A percentile compares a stretch with the other conserved stretches of the same genome.
These are phyloP conservation scores for Leptinotarsa juncta DNA, from an alignment of 2,888 invertebrate genomes.

Conservation along the genomic window DNA sequence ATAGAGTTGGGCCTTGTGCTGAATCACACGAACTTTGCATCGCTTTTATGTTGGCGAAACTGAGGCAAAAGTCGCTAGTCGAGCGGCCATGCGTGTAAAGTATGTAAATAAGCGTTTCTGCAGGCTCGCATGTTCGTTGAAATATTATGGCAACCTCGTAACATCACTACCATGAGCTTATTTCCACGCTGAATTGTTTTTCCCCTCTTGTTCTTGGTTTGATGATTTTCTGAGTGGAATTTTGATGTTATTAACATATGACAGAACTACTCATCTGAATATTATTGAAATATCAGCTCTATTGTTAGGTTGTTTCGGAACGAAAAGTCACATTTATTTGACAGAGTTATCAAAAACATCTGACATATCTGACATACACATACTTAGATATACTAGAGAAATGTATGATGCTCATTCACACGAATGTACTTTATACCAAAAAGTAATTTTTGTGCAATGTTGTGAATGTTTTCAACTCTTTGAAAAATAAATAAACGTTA, in stretches of 20 bases:
- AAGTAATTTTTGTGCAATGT: too few relatives aligned
- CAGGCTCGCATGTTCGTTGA: conserved; percentile 52
- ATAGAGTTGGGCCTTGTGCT: conserved; percentile 55
- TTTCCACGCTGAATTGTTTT: conserved; percentile 21
- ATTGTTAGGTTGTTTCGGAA: background rate
- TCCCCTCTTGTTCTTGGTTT: background rate
- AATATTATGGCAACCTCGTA: conserved; percentile 35
- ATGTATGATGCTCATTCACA: too few relatives aligned
- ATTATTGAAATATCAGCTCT: background rate
- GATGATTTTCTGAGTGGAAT: background rate
- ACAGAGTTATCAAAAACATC: too few relatives aligned
- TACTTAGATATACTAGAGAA: too few relatives aligned
- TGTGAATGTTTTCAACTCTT: too few relatives aligned
- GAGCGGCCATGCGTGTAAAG: conserved; percentile 60
- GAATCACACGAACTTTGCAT: conserved; percentile 59
- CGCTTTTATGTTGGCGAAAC: conserved; percentile 59
- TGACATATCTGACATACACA: too few relatives aligned
- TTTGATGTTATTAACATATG: background rate
- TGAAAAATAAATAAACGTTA: too few relatives aligned
- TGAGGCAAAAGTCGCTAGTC: conserved; percentile 55
- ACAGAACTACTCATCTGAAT: background rate
- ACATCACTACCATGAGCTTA: conserved; percentile 7
- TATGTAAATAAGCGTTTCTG: conserved; percentile 57
- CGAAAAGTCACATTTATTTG: too few relatives aligned
- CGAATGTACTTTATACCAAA: too few relatives aligned